Conservation (phyloP, 2,888 invertebrate genomes). For the Xanthorhoe designata region DNA sequence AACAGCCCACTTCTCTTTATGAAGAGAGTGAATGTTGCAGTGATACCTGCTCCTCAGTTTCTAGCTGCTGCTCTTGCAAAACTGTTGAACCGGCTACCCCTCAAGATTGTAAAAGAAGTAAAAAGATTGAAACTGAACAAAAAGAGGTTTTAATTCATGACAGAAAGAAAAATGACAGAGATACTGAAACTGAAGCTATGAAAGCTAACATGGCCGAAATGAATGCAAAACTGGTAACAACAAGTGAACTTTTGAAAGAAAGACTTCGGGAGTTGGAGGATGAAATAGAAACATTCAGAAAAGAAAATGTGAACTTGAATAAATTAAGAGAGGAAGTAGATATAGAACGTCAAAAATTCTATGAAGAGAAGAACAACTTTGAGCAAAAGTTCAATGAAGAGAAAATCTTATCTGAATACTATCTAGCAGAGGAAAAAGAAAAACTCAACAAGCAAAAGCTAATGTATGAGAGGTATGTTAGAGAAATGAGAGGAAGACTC, state of each 20-base stretch:
- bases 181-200: slow-evolving; percentile 61
- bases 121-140: slow-evolving; percentile 45
- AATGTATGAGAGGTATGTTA: slow-evolving; percentile 88
- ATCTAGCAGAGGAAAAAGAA: slow-evolving; percentile 89
- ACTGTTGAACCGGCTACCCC: slow-evolving; percentile 58
- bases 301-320: slow-evolving; percentile 78
- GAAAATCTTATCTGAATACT: slow-evolving; percentile 87
- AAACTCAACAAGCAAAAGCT: slow-evolving; percentile 88
- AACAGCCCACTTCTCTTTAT: slow-evolving; percentile 41
- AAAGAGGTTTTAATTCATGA: slow-evolving; percentile 59
- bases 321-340: slow-evolving; percentile 87
- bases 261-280: slow-evolving; percentile 88
- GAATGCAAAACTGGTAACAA: slow-evolving; percentile 80
- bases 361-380: slow-evolving; percentile 85
- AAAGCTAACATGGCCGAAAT: slow-evolving; percentile 76
- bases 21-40: slow-evolving; percentile 72
- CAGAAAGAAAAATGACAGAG: slow-evolving; percentile 58
- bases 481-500: slow-evolving; percentile 88
- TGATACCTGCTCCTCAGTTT: slow-evolving; percentile 66
- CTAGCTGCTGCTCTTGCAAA: slow-evolving; percentile 76
- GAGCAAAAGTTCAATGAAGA: slow-evolving; percentile 88
- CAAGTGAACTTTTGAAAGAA: slow-evolving; percentile 85
- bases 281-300: slow-evolving; percentile 84
- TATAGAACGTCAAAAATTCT: slow-evolving; percentile 85
- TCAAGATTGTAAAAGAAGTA: slow-evolving; percentile 40